Evolutionary conservation across 2,797 vertebrate species (phyloP).

Genomic region (Mus caroli): DNA sequence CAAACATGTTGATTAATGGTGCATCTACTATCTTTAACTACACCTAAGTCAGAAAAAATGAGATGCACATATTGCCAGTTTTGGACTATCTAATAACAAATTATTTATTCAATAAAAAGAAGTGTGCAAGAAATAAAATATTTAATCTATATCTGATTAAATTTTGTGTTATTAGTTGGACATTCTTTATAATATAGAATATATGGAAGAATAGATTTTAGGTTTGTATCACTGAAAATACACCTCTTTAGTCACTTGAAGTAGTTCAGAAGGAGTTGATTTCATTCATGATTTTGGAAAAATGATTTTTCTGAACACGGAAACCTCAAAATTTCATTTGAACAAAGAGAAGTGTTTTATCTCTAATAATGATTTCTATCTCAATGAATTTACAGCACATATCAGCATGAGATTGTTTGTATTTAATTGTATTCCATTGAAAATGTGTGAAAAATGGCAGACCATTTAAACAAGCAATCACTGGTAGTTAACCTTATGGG

Average conservation of each 20-base stretch:
- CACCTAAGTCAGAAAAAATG: background rate
- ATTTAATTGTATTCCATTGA: slow-evolving; percentile 21
- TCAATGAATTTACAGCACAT: background rate
- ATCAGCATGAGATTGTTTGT: background rate
- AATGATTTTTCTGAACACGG: background rate
- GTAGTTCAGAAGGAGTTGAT: background rate
- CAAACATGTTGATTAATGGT: background rate
- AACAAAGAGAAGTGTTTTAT: background rate
- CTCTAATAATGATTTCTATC: background rate
- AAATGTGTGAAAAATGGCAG: background rate
- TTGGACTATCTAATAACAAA: background rate
- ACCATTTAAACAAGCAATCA: background rate
- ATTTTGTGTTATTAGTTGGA: background rate
- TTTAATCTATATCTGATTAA: background rate
- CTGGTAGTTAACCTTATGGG: background rate
- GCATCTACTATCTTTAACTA: background rate
- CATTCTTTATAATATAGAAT: background rate
- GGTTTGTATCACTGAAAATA: background rate
- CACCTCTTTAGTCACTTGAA: background rate
- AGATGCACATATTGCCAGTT: background rate
- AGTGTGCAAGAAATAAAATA: background rate
- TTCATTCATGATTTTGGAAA: background rate
- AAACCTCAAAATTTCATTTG: background rate
- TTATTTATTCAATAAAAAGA: background rate
- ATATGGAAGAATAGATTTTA: background rate